These are phyloP conservation scores for Hecatera dysodea DNA, from an alignment of 2,888 invertebrate species.

Conservation along the genomic window DNA sequence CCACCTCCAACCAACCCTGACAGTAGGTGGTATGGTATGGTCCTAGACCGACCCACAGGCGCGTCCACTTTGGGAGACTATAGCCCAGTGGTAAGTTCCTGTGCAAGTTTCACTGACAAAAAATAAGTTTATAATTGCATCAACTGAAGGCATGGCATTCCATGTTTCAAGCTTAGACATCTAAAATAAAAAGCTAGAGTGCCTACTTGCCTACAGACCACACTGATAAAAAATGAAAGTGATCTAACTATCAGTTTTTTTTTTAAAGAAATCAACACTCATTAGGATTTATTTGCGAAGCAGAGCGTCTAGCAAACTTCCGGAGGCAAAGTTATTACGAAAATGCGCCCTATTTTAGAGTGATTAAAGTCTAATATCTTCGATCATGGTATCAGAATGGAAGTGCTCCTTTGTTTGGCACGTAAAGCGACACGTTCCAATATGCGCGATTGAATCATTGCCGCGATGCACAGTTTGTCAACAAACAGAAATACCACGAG, in stretches of 20 bases:
- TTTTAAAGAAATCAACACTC: conserved; percentile 31
- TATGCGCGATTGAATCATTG: conserved; percentile 71
- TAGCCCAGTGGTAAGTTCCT: no score
- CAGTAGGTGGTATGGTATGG: no score
- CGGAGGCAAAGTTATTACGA: conserved; percentile 24
- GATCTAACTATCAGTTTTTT: conserved; percentile 5
- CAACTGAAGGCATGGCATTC: conserved; percentile 7
- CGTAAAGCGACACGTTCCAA: conserved; percentile 56
- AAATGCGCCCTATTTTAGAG: conserved; percentile 33
- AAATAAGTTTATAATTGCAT: not conserved
- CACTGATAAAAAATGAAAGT: conserved; percentile 45
- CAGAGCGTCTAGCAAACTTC: conserved; percentile 55
- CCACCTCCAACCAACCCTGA: no score
- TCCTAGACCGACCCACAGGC: no score
- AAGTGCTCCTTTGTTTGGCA: conserved; percentile 55
- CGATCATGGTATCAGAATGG: conserved; percentile 28
- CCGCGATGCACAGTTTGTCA: conserved; percentile 70
- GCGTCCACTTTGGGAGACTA: no score
- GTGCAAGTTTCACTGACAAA: not conserved
- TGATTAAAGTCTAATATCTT: conserved; percentile 37
- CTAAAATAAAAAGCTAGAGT: conserved; percentile 11
- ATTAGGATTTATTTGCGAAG: conserved; percentile 41
- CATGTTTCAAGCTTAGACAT: not conserved
- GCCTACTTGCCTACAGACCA: conserved; percentile 34
- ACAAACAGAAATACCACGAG: conserved; percentile 71